A percentile compares a stretch with the other conserved stretches of the same genome.
phyloP scores from a whole-genome alignment of 2,797 vertebrate species.

The Octomys mimax region DNA sequence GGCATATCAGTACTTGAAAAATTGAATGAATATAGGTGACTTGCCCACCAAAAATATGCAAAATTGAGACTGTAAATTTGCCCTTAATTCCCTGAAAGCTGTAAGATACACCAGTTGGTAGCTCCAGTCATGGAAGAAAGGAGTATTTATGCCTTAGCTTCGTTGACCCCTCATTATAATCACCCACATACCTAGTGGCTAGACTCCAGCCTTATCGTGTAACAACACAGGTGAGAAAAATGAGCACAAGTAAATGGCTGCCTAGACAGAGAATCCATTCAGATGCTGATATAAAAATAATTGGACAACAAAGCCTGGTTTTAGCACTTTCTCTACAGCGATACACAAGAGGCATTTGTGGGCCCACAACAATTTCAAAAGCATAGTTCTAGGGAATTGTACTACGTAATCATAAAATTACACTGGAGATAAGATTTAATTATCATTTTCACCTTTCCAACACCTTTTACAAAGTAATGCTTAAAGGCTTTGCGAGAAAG shows the following conservation, averaged over 20 bases:
- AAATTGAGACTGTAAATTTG: constrained; percentile 3
- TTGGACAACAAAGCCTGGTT: constrained; percentile 90
- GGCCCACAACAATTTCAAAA: constrained; percentile 91
- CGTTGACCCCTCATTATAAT: constrained; percentile 38
- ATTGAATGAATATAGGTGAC: neutral
- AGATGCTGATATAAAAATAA: constrained; percentile 91
- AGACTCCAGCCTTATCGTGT: constrained; percentile 67
- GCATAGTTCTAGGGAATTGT: constrained; percentile 90
- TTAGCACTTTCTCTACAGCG: constrained; percentile 92
- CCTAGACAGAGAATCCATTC: constrained; percentile 90
- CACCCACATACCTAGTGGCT: constrained; percentile 21
- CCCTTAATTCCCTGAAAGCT: neutral
- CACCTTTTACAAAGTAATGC: constrained; percentile 92
- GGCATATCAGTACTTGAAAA: neutral
- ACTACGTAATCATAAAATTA: constrained; percentile 93
- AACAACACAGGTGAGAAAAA: constrained; percentile 81
- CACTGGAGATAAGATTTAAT: constrained; percentile 94
- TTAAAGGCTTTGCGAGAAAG: constrained; percentile 89
- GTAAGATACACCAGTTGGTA: neutral
- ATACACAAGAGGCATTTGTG: constrained; percentile 90
- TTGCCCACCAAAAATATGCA: neutral
- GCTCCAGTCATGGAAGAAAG: neutral
- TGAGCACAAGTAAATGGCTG: constrained; percentile 81
- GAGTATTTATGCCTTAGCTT: neutral
- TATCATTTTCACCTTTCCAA: constrained; percentile 93